Percentiles rank a stretch among this genome's conserved stretches.
Evolutionary conservation across 2,888 invertebrate species (phyloP).

Genomic region (Ptilodon capucinus): DNA sequence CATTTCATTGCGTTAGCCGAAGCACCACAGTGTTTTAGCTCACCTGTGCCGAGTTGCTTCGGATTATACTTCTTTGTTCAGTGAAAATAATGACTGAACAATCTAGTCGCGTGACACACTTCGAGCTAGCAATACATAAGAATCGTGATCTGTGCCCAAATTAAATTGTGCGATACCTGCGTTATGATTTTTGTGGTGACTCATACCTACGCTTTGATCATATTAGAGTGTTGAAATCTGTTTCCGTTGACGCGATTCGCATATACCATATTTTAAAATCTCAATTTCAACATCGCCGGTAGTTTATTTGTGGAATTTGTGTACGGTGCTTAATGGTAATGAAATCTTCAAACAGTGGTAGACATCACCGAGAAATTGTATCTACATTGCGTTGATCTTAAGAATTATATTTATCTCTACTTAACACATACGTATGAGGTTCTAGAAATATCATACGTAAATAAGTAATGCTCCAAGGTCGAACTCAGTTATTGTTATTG

Average conservation of each 20-base stretch:
- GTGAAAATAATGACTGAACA: conserved; percentile 41
- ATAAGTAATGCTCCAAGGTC: conserved; percentile 60
- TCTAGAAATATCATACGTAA: conserved; percentile 51
- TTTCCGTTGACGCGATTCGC: conserved; percentile 31
- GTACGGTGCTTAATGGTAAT: conserved; percentile 20
- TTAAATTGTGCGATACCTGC: conserved; percentile 31
- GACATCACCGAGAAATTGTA: conserved; percentile 2
- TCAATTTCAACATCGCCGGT: conserved; percentile 19
- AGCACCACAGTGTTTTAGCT: conserved; percentile 59
- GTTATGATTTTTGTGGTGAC: conserved; percentile 38
- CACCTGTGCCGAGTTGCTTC: conserved; percentile 54
- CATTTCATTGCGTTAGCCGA: conserved; percentile 63
- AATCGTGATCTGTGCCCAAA: conserved; percentile 36
- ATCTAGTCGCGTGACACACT: conserved; percentile 45
- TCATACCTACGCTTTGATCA: conserved; percentile 33
- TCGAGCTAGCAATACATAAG: conserved; percentile 23
- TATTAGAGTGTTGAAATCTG: conserved; percentile 33
- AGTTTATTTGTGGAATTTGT: conserved; percentile 10
- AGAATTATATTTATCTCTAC: conserved; percentile 24
- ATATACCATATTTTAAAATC: conserved; percentile 24
- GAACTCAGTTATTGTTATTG: conserved; percentile 52
- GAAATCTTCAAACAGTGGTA: conserved; percentile 14
- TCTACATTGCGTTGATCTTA: conserved; percentile 32
- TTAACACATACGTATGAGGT: conserved; percentile 29
- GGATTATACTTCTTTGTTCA: conserved; percentile 38